Evolutionary conservation across 2,888 invertebrate genomes (phyloP).

Genomic region (Yponomeuta sedellus): DNA sequence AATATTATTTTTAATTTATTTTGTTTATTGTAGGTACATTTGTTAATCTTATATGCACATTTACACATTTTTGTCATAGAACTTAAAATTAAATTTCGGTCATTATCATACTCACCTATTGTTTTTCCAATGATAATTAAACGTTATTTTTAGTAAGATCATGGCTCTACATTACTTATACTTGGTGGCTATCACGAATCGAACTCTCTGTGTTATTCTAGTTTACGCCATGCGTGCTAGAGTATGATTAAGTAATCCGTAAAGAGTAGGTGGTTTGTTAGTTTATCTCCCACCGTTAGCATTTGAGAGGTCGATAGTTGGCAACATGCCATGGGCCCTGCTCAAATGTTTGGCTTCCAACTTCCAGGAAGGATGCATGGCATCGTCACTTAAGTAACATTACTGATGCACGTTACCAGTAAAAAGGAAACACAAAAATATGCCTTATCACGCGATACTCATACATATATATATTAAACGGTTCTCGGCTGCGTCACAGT

Average conservation of each 20-base stretch:
- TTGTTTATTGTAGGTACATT: no score
- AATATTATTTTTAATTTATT: no score
- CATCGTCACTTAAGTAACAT: background rate
- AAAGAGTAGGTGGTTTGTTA: conserved; percentile 22
- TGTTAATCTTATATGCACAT: no score
- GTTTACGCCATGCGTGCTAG: conserved; percentile 18
- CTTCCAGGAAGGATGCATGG: background rate
- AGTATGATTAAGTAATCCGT: conserved; percentile 19
- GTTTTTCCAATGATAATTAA: no score
- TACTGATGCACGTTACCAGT: background rate
- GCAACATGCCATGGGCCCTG: conserved; percentile 29
- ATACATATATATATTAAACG: no score
- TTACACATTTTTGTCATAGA: no score
- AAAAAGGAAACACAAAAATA: background rate
- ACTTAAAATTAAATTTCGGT: no score
- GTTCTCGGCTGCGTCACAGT: no score
- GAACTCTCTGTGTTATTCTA: background rate
- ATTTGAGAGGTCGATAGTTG: conserved; percentile 32
- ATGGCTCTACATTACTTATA: no score
- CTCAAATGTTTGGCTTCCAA: background rate
- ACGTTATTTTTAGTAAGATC: no score
- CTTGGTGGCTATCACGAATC: background rate
- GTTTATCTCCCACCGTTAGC: conserved; percentile 27
- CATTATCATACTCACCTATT: no score
- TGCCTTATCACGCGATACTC: no score